Percentiles rank a stretch among this genome's conserved stretches.
These are phyloP conservation scores for Vultur gryphus DNA, from an alignment of 2,797 vertebrate genomes.

Conservation along the genomic window DNA sequence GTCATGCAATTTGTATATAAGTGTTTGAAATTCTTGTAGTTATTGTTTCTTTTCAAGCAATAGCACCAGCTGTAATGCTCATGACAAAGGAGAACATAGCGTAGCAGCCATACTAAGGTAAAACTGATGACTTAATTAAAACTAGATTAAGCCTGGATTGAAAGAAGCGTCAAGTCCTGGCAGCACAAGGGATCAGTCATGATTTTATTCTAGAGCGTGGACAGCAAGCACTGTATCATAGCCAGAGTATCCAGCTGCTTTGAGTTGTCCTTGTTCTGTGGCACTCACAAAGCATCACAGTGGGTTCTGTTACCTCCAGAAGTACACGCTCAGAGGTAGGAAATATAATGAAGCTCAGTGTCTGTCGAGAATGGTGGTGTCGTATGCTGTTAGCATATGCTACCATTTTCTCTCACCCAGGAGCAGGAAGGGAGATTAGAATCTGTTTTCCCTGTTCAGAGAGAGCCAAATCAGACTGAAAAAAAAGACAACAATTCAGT, in stretches of 20 bases:
- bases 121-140: background rate
- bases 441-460: background rate
- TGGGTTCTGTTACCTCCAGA: background rate
- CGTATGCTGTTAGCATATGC: background rate
- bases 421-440: background rate
- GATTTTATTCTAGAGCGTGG: background rate
- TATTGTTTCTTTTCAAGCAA: background rate
- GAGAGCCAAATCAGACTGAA: background rate
- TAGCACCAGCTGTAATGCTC: background rate
- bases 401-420: background rate
- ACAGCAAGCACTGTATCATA: background rate
- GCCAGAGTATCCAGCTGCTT: background rate
- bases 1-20: background rate
- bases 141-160: background rate
- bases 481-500: background rate
- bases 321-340: fast-evolving
- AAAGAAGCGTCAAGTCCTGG: background rate
- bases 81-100: background rate
- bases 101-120: background rate
- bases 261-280: background rate
- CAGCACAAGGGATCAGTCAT: background rate
- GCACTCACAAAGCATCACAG: background rate
- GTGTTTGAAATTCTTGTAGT: background rate
- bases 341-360: background rate
- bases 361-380: background rate